These are phyloP conservation scores for Pantelozetes paolii DNA, from an alignment of 2,888 invertebrate species.

Conservation along the genomic window DNA sequence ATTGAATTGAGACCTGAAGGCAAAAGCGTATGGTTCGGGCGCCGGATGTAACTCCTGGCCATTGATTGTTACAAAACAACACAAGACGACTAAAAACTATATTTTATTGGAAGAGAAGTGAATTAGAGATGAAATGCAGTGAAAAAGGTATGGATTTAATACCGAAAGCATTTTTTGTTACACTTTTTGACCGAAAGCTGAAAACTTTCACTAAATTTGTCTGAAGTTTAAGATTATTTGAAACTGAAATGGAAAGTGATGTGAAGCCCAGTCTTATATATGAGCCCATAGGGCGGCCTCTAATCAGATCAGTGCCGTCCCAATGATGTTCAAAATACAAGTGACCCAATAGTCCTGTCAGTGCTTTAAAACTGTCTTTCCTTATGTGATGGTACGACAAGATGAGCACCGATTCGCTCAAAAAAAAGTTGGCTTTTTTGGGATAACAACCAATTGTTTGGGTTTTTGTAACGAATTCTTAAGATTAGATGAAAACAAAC, in stretches of 20 bases:
- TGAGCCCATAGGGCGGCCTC: slow-evolving; percentile 28
- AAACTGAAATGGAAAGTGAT: slow-evolving; percentile 34
- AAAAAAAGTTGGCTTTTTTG: not conserved
- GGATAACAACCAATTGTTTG: not conserved
- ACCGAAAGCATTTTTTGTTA: slow-evolving; percentile 11
- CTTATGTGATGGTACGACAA: not conserved
- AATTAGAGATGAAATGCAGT: no score
- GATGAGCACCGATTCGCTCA: not conserved
- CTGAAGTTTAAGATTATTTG: not conserved
- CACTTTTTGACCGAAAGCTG: not conserved
- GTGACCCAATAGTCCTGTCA: slow-evolving; percentile 10
- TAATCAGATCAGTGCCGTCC: slow-evolving; percentile 11
- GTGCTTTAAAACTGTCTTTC: not conserved
- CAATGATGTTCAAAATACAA: not conserved
- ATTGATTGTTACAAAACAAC: slow-evolving; percentile 13
- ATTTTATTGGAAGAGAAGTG: not conserved
- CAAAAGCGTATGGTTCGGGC: slow-evolving; percentile 38
- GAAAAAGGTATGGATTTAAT: not conserved
- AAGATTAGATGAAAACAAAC: not conserved
- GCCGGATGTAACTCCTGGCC: slow-evolving; percentile 36
- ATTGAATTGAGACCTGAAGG: slow-evolving; percentile 29
- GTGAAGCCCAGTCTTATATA: slow-evolving; percentile 11
- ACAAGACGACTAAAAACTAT: slow-evolving; percentile 6
- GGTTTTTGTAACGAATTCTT: not conserved
- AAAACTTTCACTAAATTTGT: not conserved